phyloP scores from a whole-genome alignment of 2,797 vertebrate species.

The Microchirus variegatus region DNA sequence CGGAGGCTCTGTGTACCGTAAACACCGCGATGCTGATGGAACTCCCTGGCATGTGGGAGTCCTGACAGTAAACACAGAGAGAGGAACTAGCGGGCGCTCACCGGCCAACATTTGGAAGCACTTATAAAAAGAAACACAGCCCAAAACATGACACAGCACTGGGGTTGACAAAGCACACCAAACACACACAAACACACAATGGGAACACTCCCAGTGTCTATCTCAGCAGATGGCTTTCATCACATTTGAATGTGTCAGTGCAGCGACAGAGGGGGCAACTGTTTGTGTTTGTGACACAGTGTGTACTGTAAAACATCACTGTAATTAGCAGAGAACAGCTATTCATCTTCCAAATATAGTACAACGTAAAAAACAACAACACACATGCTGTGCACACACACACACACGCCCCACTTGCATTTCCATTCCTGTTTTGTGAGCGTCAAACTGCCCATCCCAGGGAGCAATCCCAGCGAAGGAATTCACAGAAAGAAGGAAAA shows the following conservation, averaged over 20 bases:
- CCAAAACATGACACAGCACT: conserved; percentile 70
- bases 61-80: conserved; percentile 46
- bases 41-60: conserved; percentile 41
- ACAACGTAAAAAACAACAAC: conserved; percentile 3
- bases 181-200: conserved; percentile 40
- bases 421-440: conserved; percentile 50
- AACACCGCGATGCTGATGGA: conserved; percentile 35
- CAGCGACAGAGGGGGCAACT: conserved; percentile 38
- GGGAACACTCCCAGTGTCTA: conserved; percentile 71
- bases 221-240: conserved; percentile 79
- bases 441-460: conserved; percentile 48
- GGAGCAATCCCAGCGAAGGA: conserved; percentile 39
- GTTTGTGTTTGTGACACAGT: conserved; percentile 28
- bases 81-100: conserved; percentile 14
- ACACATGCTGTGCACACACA: conserved; percentile 15
- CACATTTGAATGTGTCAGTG: conserved; percentile 70
- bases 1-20: conserved; percentile 34
- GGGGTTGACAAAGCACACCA: conserved; percentile 65
- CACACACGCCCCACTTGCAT: conserved; percentile 32
- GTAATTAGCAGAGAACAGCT: conserved; percentile 20
- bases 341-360: conserved; percentile 20
- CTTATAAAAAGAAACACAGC: conserved; percentile 62
- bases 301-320: conserved; percentile 27
- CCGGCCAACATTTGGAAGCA: conserved; percentile 60
- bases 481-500: conserved; percentile 23